phyloP scores from a whole-genome alignment of 2,888 invertebrate species.

The Acleris literana region DNA sequence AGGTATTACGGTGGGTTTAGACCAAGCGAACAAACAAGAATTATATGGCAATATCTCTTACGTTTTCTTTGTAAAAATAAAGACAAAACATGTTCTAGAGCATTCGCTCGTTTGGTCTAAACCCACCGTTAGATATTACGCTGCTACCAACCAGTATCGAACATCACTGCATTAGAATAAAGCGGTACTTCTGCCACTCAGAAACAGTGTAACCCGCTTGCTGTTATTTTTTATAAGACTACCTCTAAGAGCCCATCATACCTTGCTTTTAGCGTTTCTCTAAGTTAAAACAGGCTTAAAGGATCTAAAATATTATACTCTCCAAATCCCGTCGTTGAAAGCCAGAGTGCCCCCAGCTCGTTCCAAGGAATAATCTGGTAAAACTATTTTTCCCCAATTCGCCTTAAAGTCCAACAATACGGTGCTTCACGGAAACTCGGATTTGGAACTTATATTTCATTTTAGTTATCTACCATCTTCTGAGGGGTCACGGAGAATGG shows the following conservation, averaged over 20 bases:
- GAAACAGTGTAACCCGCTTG: no score
- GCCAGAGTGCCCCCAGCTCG: constrained; percentile 24
- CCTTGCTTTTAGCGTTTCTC: constrained; percentile 5
- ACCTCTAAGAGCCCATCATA: neutral
- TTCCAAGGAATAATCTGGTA: constrained; percentile 33
- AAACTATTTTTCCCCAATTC: constrained; percentile 37
- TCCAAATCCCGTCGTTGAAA: constrained; percentile 15
- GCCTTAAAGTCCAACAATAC: constrained; percentile 28
- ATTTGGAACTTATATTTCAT: constrained; percentile 37
- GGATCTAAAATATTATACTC: constrained; percentile 33
- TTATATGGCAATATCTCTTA: no score
- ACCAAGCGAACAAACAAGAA: no score
- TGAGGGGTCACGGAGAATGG: constrained; percentile 9
- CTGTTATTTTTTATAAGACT: neutral
- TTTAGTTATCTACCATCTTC: constrained; percentile 36
- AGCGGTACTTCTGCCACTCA: no score
- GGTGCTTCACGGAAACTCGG: constrained; percentile 27
- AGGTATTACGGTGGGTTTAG: no score
- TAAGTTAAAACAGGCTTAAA: constrained; percentile 29
- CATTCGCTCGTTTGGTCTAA: no score
- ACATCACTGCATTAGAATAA: no score
- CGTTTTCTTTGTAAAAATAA: no score
- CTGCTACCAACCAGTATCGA: no score
- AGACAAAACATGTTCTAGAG: no score
- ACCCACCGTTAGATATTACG: no score